Evolutionary conservation across 2,888 invertebrate species (phyloP).

Genomic region (Patella ulyssiponensis): DNA sequence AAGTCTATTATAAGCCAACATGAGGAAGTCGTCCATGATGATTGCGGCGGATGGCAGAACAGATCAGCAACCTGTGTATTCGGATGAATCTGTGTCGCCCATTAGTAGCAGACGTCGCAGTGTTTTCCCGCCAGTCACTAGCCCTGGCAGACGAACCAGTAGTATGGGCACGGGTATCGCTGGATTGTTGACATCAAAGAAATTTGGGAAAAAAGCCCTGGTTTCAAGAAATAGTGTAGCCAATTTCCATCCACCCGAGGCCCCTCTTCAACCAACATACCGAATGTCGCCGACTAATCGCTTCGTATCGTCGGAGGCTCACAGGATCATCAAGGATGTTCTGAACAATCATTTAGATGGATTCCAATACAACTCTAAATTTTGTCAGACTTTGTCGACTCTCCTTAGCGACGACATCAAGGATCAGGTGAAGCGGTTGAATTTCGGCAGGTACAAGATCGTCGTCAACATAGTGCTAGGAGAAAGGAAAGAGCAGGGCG

Average conservation of each 20-base stretch:
- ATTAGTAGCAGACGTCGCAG: background rate
- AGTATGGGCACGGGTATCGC: background rate
- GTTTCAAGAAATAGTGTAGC: background rate
- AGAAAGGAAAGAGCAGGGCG: slow-evolving; percentile 51
- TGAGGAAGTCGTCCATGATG: no score
- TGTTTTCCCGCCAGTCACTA: background rate
- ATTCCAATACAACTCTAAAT: slow-evolving; percentile 49
- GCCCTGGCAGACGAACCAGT: no score
- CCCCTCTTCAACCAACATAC: slow-evolving; percentile 46
- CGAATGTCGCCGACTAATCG: slow-evolving; percentile 50
- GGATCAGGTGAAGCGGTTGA: slow-evolving; percentile 49
- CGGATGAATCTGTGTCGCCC: no score
- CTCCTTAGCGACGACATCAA: slow-evolving; percentile 57
- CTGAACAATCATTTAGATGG: slow-evolving; percentile 46
- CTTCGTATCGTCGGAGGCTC: slow-evolving; percentile 40
- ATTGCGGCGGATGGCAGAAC: no score
- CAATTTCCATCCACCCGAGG: background rate
- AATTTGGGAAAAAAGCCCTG: background rate
- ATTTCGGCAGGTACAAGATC: slow-evolving; percentile 56
- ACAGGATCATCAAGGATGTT: slow-evolving; percentile 42
- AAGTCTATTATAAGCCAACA: no score
- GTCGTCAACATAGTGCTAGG: slow-evolving; percentile 49
- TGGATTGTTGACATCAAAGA: background rate
- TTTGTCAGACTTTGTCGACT: slow-evolving; percentile 48
- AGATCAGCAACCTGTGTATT: no score